phyloP scores from a whole-genome alignment of 2,888 invertebrate genomes.

The Gymnocheta viridis region DNA sequence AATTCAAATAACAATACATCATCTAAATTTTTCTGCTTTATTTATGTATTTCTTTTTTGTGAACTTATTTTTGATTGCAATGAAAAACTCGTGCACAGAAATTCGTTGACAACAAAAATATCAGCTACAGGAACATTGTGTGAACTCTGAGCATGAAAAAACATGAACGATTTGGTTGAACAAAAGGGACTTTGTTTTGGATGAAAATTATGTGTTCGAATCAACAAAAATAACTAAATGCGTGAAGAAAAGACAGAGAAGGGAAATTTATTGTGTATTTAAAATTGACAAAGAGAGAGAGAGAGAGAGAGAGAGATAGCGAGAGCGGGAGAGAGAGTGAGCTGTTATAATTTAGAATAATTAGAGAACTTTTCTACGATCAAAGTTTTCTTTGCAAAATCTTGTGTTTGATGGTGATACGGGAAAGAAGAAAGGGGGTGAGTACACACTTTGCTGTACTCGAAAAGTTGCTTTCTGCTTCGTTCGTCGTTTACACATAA shows the following conservation, averaged over 20 bases:
- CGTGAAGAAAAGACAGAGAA: not conserved
- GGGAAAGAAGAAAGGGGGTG: too few relatives aligned
- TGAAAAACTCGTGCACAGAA: conserved; percentile 12
- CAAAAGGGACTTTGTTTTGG: conserved; percentile 54
- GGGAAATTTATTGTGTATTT: not conserved
- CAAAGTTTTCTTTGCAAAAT: too few relatives aligned
- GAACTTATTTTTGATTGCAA: conserved; percentile 19
- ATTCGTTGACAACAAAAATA: conserved; percentile 24
- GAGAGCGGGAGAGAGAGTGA: too few relatives aligned
- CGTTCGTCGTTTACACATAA: too few relatives aligned
- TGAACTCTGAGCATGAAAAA: conserved; percentile 52
- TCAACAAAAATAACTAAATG: conserved; percentile 39
- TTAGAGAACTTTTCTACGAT: too few relatives aligned
- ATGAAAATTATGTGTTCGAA: conserved; percentile 60
- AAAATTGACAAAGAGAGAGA: too few relatives aligned
- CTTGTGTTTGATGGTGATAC: too few relatives aligned
- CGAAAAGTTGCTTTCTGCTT: too few relatives aligned
- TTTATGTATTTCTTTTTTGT: not conserved
- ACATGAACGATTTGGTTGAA: conserved; percentile 49
- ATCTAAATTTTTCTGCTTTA: conserved; percentile 30
- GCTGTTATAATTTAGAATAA: too few relatives aligned
- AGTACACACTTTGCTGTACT: too few relatives aligned
- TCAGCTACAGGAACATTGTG: conserved; percentile 38
- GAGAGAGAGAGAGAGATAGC: too few relatives aligned
- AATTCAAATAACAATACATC: conserved; percentile 68